Percentiles rank a stretch among this genome's conserved stretches.
Conservation (phyloP, 2,888 invertebrate genomes). For the Torymus auratus region DNA sequence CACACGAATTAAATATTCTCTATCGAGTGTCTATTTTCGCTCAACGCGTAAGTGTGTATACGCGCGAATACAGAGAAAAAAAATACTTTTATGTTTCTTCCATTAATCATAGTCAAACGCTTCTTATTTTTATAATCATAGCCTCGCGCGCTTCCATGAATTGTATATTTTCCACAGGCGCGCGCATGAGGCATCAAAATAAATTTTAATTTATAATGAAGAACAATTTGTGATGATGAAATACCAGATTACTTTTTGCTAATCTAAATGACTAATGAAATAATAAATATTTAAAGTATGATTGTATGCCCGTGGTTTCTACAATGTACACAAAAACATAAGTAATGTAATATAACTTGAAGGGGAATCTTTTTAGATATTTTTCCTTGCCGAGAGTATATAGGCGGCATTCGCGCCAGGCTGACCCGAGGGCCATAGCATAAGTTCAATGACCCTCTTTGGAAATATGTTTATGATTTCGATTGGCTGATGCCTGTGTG, state of each 20-base stretch:
- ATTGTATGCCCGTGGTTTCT: neutral
- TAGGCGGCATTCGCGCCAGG: no score
- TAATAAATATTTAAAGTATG: neutral
- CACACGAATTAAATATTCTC: no score
- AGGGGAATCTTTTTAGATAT: conserved; percentile 16
- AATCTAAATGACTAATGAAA: neutral
- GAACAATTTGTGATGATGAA: neutral
- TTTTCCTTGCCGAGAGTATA: neutral
- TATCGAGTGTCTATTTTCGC: no score
- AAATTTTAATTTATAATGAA: conserved; percentile 26
- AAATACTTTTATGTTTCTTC: no score
- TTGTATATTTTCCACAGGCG: no score
- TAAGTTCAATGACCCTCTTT: conserved; percentile 19
- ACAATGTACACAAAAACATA: conserved; percentile 6
- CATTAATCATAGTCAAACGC: no score
- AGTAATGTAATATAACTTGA: neutral
- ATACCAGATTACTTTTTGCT: neutral
- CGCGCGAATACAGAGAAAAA: no score
- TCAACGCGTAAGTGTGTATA: no score
- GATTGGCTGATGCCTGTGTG: neutral
- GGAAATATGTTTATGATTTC: conserved; percentile 1
- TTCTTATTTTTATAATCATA: no score
- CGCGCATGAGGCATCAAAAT: neutral
- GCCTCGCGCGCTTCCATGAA: no score
- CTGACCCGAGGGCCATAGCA: no score